phyloP scores from a whole-genome alignment of 1,140 invertebrate genomes.

The Achatina immaculata region DNA sequence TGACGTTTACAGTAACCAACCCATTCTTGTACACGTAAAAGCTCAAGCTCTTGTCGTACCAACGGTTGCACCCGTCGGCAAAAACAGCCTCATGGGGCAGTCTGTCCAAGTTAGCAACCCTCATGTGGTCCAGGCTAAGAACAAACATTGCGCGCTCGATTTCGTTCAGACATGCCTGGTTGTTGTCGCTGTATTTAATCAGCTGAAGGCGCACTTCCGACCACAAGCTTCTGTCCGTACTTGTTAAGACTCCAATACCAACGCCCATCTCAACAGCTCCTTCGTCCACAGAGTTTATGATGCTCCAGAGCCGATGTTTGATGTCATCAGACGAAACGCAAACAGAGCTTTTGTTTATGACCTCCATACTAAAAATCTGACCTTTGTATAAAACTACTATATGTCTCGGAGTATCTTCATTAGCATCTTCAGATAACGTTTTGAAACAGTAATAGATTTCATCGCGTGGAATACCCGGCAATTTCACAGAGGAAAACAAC shows the following conservation, averaged over 20 bases:
- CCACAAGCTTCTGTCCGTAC: conserved; percentile 1
- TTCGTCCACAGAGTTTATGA: conserved; percentile 1
- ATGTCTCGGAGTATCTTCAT: conserved; percentile 17
- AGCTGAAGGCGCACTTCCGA: neutral
- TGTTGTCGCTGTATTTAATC: neutral
- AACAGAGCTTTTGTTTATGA: neutral
- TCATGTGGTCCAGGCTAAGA: conserved; percentile 12
- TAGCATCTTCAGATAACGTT: neutral
- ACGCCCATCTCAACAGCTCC: neutral
- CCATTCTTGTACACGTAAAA: conserved; percentile 30
- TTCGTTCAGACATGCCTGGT: neutral
- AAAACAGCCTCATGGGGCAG: conserved; percentile 26
- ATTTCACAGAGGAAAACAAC: conserved; percentile 24
- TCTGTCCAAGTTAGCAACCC: neutral
- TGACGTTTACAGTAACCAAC: conserved; percentile 20
- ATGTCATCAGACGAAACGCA: neutral
- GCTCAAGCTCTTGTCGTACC: conserved; percentile 35
- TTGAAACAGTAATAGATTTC: neutral
- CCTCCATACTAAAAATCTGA: conserved; percentile 12
- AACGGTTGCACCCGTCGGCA: conserved; percentile 35
- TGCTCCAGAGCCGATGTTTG: neutral
- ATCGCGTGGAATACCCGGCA: conserved; percentile 23
- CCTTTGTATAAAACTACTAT: conserved; percentile 33
- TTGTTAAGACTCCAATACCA: conserved; percentile 15
- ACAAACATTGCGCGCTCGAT: conserved; percentile 30